These are phyloP conservation scores for Lepus oiostolus DNA, from an alignment of 2,797 vertebrate genomes.

Conservation along the genomic window DNA sequence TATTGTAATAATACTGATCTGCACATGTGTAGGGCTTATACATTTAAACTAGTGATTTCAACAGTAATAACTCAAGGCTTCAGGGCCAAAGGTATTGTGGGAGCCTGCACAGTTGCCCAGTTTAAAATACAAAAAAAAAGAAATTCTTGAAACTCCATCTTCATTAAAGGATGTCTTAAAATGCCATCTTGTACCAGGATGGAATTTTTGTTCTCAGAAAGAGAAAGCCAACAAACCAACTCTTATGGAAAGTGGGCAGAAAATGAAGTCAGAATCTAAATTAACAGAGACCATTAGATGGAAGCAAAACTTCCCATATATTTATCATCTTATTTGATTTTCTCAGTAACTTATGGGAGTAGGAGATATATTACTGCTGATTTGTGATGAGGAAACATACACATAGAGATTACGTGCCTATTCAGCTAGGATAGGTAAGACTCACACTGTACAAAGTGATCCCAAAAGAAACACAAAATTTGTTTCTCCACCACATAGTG, in stretches of 20 bases:
- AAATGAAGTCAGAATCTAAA: not conserved
- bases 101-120: not conserved
- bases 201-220: not conserved
- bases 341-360: conserved; percentile 44
- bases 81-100: not conserved
- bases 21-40: not conserved
- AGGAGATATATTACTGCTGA: conserved; percentile 31
- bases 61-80: not conserved
- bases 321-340: not conserved
- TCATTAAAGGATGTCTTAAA: conserved; percentile 22
- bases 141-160: not conserved
- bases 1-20: not conserved
- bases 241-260: not conserved
- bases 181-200: not conserved
- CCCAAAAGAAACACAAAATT: conserved; percentile 16
- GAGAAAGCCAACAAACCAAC: not conserved
- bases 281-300: not conserved
- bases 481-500: conserved; percentile 5
- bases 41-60: conserved; percentile 17
- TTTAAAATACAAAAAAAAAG: conserved; percentile 14
- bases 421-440: conserved; percentile 15
- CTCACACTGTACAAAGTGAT: not conserved
- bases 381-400: conserved; percentile 39
- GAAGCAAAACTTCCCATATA: not conserved
- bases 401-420: not conserved